These are phyloP conservation scores for Lithophane socia DNA, from an alignment of 2,888 invertebrate species.

Conservation along the genomic window DNA sequence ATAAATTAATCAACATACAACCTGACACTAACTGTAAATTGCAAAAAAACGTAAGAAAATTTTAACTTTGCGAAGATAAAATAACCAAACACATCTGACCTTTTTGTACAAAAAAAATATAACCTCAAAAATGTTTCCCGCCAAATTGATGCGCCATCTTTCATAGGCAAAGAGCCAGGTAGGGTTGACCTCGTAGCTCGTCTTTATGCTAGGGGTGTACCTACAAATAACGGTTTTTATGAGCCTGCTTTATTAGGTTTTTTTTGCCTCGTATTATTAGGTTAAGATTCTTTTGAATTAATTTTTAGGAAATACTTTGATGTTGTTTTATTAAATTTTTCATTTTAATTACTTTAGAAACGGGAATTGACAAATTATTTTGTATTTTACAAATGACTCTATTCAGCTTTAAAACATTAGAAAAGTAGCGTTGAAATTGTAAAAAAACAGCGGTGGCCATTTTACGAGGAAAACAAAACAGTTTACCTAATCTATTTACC, in stretches of 20 bases:
- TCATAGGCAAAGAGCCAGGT: constrained; percentile 61
- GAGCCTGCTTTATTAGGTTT: not conserved
- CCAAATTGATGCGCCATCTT: constrained; percentile 63
- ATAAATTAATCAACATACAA: too few species aligned
- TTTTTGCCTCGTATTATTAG: not conserved
- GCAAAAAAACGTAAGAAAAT: too few species aligned
- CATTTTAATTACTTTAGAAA: too few species aligned
- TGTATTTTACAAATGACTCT: not conserved
- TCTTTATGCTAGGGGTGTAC: constrained; percentile 17
- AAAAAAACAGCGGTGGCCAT: not conserved
- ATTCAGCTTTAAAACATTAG: not conserved
- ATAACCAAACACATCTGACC: constrained; percentile 12
- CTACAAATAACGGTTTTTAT: constrained; percentile 29
- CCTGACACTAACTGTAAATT: too few species aligned
- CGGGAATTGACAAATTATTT: too few species aligned
- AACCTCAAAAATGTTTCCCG: constrained; percentile 46
- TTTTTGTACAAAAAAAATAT: constrained; percentile 26
- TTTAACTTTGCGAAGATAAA: not conserved
- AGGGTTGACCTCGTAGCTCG: constrained; percentile 19
- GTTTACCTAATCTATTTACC: too few species aligned
- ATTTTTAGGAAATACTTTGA: not conserved
- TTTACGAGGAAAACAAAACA: too few species aligned
- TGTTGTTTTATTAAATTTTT: too few species aligned
- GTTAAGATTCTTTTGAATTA: not conserved
- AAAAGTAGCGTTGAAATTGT: not conserved